Percentiles rank a stretch among this genome's conserved stretches.
phyloP scores from a whole-genome alignment of 2,888 invertebrate genomes.

The Hydrotaea cyrtoneurina region DNA sequence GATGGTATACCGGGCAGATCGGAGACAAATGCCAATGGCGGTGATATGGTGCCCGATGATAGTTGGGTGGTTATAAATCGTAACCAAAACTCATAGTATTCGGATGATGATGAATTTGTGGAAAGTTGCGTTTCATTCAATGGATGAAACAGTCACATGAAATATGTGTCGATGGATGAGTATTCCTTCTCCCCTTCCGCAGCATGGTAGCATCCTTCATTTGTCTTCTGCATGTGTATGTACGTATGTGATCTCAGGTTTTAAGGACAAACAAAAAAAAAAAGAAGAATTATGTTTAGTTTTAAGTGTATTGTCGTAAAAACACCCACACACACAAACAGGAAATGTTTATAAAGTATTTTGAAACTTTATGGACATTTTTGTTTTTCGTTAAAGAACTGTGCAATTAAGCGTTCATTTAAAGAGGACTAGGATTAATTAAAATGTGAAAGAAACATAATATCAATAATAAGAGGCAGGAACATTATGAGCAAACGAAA shows the following conservation, averaged over 20 bases:
- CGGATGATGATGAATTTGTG: constrained; percentile 6
- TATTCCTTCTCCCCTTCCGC: background rate
- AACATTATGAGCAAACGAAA: too few relatives aligned
- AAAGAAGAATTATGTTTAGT: constrained; percentile 11
- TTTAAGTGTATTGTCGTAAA: background rate
- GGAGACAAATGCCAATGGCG: background rate
- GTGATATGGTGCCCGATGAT: constrained; percentile 75
- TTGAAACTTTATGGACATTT: too few relatives aligned
- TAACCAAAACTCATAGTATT: constrained; percentile 76
- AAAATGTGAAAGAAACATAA: too few relatives aligned
- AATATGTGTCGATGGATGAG: constrained; percentile 10
- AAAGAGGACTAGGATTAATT: background rate
- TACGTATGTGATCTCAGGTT: constrained; percentile 62
- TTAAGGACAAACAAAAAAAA: constrained; percentile 46
- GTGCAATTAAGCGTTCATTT: background rate
- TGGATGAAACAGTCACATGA: background rate
- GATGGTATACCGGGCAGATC: constrained; percentile 49
- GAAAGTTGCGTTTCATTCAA: constrained; percentile 4
- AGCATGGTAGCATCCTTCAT: background rate
- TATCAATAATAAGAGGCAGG: too few relatives aligned
- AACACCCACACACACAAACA: too few relatives aligned
- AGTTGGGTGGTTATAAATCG: constrained; percentile 79
- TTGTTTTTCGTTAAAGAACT: too few relatives aligned
- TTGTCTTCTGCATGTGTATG: constrained; percentile 37
- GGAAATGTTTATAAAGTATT: background rate